phyloP scores from a whole-genome alignment of 2,888 invertebrate genomes.

The Polia nebulosa region DNA sequence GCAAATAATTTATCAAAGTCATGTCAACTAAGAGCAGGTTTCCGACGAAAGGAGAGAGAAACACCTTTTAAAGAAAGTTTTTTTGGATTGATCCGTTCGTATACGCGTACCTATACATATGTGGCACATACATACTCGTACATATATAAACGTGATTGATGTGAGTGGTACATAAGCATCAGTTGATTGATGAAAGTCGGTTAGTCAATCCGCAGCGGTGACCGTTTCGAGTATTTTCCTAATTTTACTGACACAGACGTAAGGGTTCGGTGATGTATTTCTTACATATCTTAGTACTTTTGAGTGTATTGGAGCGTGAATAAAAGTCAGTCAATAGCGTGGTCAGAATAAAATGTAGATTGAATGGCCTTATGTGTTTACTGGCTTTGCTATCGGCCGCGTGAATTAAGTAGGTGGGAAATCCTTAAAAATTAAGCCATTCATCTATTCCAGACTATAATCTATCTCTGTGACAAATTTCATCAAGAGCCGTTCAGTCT shows the following conservation, averaged over 20 bases:
- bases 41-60: constrained; percentile 71
- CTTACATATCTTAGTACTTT: constrained; percentile 19
- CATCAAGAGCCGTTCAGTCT: too few species aligned
- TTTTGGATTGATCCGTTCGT: constrained; percentile 72
- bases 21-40: constrained; percentile 74
- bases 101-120: constrained; percentile 12
- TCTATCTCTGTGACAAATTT: too few species aligned
- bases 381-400: too few species aligned
- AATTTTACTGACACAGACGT: constrained; percentile 39
- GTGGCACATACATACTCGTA: background rate
- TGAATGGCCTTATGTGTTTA: background rate
- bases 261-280: constrained; percentile 31
- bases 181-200: constrained; percentile 69
- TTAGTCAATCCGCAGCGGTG: constrained; percentile 65
- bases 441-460: too few species aligned
- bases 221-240: constrained; percentile 55
- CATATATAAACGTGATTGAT: constrained; percentile 72
- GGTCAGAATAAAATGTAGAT: constrained; percentile 11
- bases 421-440: too few species aligned
- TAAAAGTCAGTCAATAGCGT: background rate
- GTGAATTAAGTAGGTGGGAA: too few species aligned
- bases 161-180: constrained; percentile 66
- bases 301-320: background rate
- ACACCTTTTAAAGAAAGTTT: constrained; percentile 79
- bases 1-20: constrained; percentile 85